These are phyloP conservation scores for Micrastur ruficollis DNA, from an alignment of 2,797 vertebrate genomes.

Conservation along the genomic window DNA sequence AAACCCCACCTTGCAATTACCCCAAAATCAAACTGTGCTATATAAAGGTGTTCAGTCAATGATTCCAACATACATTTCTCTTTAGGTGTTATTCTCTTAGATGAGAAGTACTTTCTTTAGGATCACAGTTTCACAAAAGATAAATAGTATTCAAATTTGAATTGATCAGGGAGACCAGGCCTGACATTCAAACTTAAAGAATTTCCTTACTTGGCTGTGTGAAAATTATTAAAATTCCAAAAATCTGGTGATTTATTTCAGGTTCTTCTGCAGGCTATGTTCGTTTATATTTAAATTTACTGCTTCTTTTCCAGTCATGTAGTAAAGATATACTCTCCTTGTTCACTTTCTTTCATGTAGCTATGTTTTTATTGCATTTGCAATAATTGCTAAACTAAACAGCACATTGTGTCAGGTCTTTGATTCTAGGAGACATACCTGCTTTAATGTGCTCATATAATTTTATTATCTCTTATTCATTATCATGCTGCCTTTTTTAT, in stretches of 20 bases:
- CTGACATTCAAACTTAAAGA: not conserved
- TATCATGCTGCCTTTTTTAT: not conserved
- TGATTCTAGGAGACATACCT: not conserved
- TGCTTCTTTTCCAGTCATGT: not conserved
- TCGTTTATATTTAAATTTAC: not conserved
- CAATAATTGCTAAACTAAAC: not conserved
- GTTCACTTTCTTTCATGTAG: not conserved
- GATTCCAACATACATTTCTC: not conserved
- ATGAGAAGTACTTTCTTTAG: not conserved
- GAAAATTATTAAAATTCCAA: not conserved
- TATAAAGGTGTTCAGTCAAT: not conserved
- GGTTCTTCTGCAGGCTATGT: not conserved
- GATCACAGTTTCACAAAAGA: not conserved
- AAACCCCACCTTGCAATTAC: not conserved
- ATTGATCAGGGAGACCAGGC: not conserved
- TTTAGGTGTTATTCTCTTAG: not conserved
- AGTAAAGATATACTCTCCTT: not conserved
- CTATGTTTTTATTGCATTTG: not conserved
- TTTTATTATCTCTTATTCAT: not conserved
- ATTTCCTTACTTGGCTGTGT: not conserved
- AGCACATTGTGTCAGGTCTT: not conserved
- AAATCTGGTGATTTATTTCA: not conserved
- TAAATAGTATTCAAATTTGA: not conserved
- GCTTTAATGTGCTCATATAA: not conserved
- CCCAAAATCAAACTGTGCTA: not conserved